These are phyloP conservation scores for Chitala chitala DNA, from an alignment of 2,113 vertebrate species.

Conservation along the genomic window DNA sequence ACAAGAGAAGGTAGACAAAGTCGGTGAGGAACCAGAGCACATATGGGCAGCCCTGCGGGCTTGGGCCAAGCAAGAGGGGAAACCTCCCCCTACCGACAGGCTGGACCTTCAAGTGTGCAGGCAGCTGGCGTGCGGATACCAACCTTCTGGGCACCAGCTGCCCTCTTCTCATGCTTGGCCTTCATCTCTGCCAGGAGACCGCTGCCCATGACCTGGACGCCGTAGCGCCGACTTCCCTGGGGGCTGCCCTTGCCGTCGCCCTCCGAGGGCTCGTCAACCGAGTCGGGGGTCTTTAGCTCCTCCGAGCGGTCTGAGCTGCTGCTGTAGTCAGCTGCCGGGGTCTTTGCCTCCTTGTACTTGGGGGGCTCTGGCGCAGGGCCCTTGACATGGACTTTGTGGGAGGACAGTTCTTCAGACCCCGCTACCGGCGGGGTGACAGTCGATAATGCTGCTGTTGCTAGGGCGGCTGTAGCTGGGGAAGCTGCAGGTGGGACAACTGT, in stretches of 20 bases:
- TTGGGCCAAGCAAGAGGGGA: neutral
- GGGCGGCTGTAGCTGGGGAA: conserved; percentile 28
- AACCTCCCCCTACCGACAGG: neutral
- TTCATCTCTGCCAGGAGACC: conserved; percentile 93
- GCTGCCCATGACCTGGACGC: conserved; percentile 87
- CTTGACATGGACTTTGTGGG: conserved; percentile 63
- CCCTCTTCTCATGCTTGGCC: conserved; percentile 90
- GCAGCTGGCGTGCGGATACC: conserved; percentile 27
- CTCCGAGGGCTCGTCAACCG: conserved; percentile 74
- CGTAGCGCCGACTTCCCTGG: conserved; percentile 76
- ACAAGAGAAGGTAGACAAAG: neutral
- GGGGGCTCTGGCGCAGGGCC: conserved; percentile 61
- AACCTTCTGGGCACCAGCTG: conserved; percentile 76
- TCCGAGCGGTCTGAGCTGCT: conserved; percentile 72
- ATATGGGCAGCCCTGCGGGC: neutral
- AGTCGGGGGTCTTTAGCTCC: conserved; percentile 79
- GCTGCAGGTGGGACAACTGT: neutral
- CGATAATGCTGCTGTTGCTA: conserved; percentile 51
- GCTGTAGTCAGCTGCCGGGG: conserved; percentile 58
- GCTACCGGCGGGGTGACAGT: conserved; percentile 67
- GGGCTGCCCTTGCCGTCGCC: conserved; percentile 74
- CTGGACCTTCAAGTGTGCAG: neutral
- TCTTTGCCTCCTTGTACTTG: conserved; percentile 41
- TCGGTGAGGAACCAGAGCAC: neutral
- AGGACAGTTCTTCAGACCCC: conserved; percentile 71